Base-by-base conservation (phyloP, 2,113 vertebrate genomes). In the Hassar affinis region DNA sequence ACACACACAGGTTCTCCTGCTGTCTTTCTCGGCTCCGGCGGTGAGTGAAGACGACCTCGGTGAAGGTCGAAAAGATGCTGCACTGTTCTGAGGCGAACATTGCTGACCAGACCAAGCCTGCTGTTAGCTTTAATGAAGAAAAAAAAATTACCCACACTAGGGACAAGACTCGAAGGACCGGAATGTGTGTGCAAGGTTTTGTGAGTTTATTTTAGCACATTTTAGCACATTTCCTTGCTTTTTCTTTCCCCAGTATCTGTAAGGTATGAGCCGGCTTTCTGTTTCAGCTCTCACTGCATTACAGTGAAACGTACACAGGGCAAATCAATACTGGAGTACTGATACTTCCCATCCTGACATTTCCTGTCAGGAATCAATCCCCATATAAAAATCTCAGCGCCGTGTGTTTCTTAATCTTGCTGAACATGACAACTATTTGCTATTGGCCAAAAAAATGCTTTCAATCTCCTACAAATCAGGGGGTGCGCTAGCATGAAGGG, bases 61-160 rank as follows among this genome's bases (percentile, higher is more conserved):
- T 81, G 80, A 86, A 88, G 83, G 87, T 88, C 78, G 82, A 25
- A 85, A 68, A 86, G 80, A 80, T 64, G 22, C 85, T 69, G 80
- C 52, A 42, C 35, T 80, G 9, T 45, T 81, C 20, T 56, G 62
- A 51, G 61, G n/a, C 22, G 79, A 79, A 86, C 84, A 77, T 52
- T 86, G 87, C 85, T 88, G 87, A 88, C 85, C 80, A 71, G 69
- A 64, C 54, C 47, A 74, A 77, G 80, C 82, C 79, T 80, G 82
- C 83, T 80, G 87, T 52, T 84, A 17, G 54, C 68, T 52, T 59
- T 79, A 85, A 83, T 83, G 86, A 87, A 47, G 38, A 71, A 68
- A 59, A 35, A 7, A 66, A 79, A 80, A 85, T 49, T 61, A 12
- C 33, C 18, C 61, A 79, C n/a, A 33, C 78, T 27, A 68, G 47